Evolutionary conservation across 2,113 vertebrate genomes (phyloP), one percentile per base, ranked within the genome.

Genomic region (Cyprinodon brontotheroides): DNA sequence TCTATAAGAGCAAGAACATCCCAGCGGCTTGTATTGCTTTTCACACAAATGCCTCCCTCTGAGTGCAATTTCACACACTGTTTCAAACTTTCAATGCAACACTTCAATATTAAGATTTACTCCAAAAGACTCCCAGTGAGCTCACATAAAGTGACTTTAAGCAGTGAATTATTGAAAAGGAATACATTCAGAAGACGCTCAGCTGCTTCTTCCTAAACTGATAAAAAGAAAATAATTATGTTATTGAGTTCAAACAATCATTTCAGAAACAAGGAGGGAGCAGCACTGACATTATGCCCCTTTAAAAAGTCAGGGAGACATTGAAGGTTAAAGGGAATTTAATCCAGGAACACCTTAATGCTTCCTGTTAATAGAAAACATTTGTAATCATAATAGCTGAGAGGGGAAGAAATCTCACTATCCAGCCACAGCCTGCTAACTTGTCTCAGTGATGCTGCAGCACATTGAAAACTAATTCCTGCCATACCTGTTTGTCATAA

Each of bases 321-420:
- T 0, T 11, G 64, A 63, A 70, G 82, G 80, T 81, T 69, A 80
- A 85, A 86, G 86, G 48, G 59, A 78, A 69, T 82, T 81, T 76
- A 79, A 82, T 88, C 50, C 50, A 79, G 82, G 61, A 85, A 68
- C 61, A 4, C 20, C 66, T 57, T 68, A 84, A 90, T 92, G 89
- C 83, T 89, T 86, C 79, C 70, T 60, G 86, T 90, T 92, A 92
- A 94, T 86, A 92, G 78, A 86, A 79, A 77, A 78, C 87, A 91
- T 83, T 88, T 84, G 91, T 89, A 91, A 93, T 91, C 85, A 86
- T 70, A 75, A 77, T 70, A 10, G 71, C 75, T 14, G 43, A 75
- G 68, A 78, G 84, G 82, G 72, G 62, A 59, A 80, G 76, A 78
- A 92, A 90, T 89, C 47, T 70, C 65, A 74, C 75, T 47, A 71